These are phyloP conservation scores for Polypedilum vanderplanki DNA, from an alignment of 1,140 invertebrate genomes.

Conservation along the genomic window DNA sequence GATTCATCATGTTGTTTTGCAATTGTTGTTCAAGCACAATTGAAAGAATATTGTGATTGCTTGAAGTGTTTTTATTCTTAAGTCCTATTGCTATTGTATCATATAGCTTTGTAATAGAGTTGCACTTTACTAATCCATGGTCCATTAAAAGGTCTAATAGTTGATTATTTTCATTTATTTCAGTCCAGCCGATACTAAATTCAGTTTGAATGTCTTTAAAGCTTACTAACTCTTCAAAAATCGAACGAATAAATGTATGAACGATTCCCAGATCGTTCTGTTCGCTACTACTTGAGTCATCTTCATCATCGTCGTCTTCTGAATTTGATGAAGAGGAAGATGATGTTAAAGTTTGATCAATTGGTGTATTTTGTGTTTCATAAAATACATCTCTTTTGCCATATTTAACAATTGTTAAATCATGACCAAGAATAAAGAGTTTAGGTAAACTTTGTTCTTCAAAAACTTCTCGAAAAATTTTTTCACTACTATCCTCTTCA, in stretches of 20 bases:
- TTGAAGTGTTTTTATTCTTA: slow-evolving; percentile 37
- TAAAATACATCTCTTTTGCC: background rate
- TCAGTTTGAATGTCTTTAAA: background rate
- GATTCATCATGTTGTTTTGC: slow-evolving; percentile 45
- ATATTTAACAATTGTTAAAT: slow-evolving; percentile 3
- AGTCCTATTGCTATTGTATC: slow-evolving; percentile 44
- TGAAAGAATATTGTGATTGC: slow-evolving; percentile 56
- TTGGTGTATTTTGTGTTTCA: background rate
- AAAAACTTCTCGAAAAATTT: slow-evolving; percentile 1
- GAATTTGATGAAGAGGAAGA: background rate
- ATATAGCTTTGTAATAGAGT: slow-evolving; percentile 41
- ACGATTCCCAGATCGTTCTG: slow-evolving; percentile 40
- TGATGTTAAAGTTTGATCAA: background rate
- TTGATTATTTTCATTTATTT: slow-evolving; percentile 42
- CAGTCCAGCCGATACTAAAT: slow-evolving; percentile 41
- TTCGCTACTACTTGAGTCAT: background rate
- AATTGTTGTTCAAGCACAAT: slow-evolving; percentile 59
- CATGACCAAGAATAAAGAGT: background rate
- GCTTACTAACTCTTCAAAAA: slow-evolving; percentile 12
- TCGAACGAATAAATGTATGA: slow-evolving; percentile 38
- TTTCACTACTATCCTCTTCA: background rate
- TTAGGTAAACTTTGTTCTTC: background rate
- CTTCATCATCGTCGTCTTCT: background rate
- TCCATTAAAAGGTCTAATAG: slow-evolving; percentile 35
- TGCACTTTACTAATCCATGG: slow-evolving; percentile 39